Evolutionary conservation across 2,113 vertebrate genomes (phyloP), one percentile per base, ranked within the genome.

Genomic region (Sterna hirundo): DNA sequence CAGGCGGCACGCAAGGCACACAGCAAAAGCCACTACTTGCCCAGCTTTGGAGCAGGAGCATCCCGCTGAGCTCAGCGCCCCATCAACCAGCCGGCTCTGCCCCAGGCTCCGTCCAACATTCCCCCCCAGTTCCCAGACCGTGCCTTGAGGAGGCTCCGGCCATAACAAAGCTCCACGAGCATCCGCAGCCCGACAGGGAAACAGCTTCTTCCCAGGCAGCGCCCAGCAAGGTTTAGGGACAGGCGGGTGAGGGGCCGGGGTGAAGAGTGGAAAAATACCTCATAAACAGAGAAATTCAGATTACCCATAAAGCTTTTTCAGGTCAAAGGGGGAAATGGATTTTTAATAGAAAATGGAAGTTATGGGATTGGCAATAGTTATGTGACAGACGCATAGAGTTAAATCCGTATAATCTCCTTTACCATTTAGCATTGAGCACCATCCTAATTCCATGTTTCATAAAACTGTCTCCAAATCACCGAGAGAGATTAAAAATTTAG

Each of bases 371-470:
- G 98, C 98, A 97, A 94, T 95, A 94, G 98, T 97, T 97, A 97
- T 94, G 98, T 98, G 98, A 98, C 98, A 99, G 98, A 98, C 97
- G 94, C 97, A 95, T 96, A 97, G 98, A 98, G 97, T 98, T 99
- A 99, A 99, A 99, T 98, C 98, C 98, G 97, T 96, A 98, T 99
- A 99, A 99, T 99, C 99, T 99, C 97, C 98, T 98, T 98, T 98
- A 97, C 98, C 97, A 97, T 98, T 99, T 98, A 98, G 98, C 98
- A 98, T 96, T 97, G 97, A 98, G 97, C 98, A 98, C 98, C 97
- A 97, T 97, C 97, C 97, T 79, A 96, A 98, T 98, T 98, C 99
- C 98, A 57, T 94, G 97, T 97, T 98, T 97, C 97, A 98, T 97
- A 98, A 98, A 98, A 98, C 98, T 91, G 98, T 46, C 97, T 98